Conservation (phyloP, 2,113 vertebrate species). For the Arothron firmamentum region DNA sequence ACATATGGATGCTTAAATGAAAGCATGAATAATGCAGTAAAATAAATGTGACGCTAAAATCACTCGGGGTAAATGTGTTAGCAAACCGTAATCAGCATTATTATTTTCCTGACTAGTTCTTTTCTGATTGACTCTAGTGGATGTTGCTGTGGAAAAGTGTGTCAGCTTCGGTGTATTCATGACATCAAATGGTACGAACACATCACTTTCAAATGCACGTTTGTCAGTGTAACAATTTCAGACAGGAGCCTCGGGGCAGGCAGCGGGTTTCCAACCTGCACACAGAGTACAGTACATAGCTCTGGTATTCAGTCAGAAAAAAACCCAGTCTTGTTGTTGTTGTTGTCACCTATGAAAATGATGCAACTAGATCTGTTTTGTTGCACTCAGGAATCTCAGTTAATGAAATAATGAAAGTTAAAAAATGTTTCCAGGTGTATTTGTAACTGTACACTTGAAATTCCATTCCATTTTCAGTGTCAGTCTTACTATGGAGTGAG, state of each 20-base stretch:
- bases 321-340: conserved; percentile 31
- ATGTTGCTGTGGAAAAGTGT: background rate
- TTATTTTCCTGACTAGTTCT: background rate
- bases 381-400: too few relatives aligned
- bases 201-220: conserved; percentile 8
- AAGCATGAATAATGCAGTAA: conserved; percentile 5
- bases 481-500: too few relatives aligned
- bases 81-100: conserved; percentile 1
- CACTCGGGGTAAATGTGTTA: conserved; percentile 5
- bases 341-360: conserved; percentile 29
- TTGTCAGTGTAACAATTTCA: conserved; percentile 31
- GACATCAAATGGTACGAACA: conserved; percentile 9
- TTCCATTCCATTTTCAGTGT: too few relatives aligned
- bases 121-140: too few relatives aligned
- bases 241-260: conserved; percentile 33
- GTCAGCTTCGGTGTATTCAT: conserved; percentile 2
- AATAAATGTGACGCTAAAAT: conserved; percentile 6
- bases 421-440: too few relatives aligned
- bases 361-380: conserved; percentile 1
- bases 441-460: too few relatives aligned
- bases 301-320: conserved; percentile 39
- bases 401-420: too few relatives aligned
- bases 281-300: conserved; percentile 16
- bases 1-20: conserved; percentile 11
- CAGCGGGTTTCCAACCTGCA: background rate